These are phyloP conservation scores for Eriocheir sinensis DNA, from an alignment of 1,140 invertebrate genomes.

Conservation along the genomic window DNA sequence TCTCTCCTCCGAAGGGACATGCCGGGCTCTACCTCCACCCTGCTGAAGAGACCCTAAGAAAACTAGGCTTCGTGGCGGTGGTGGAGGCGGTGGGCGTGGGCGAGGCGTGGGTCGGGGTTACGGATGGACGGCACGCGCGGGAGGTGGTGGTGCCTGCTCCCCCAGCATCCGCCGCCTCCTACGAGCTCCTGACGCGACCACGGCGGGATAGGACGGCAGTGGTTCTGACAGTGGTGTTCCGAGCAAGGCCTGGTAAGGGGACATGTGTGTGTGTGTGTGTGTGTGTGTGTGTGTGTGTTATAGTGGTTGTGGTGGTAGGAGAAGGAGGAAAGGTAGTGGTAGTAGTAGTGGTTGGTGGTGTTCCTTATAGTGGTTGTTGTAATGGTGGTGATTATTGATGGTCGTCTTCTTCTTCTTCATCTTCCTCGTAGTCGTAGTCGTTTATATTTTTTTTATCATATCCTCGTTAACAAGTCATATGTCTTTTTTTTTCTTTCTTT, in stretches of 20 bases:
- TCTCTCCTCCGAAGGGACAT: background rate
- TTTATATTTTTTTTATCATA: too few species aligned
- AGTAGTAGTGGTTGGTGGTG: too few species aligned
- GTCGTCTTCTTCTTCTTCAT: too few species aligned
- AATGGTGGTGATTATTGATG: too few species aligned
- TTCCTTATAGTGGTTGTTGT: too few species aligned
- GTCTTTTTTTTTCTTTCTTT: background rate
- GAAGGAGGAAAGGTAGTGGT: too few species aligned
- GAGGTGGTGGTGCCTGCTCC: constrained; percentile 33
- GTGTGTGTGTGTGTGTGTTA: background rate
- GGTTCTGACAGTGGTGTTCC: background rate
- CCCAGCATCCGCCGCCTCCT: background rate
- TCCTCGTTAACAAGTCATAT: too few species aligned
- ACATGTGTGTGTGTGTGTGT: background rate
- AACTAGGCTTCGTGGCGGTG: background rate
- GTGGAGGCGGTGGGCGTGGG: constrained; percentile 50
- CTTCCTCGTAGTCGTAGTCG: too few species aligned
- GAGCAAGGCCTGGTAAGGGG: background rate
- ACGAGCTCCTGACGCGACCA: background rate
- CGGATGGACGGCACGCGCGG: background rate
- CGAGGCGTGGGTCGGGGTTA: constrained; percentile 43
- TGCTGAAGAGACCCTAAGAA: background rate
- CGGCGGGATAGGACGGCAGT: background rate
- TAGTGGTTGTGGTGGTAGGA: too few species aligned
- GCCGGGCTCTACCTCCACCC: constrained; percentile 37